Evolutionary conservation across 2,113 vertebrate species (phyloP).

Genomic region (Dicrurus megarhynchus): DNA sequence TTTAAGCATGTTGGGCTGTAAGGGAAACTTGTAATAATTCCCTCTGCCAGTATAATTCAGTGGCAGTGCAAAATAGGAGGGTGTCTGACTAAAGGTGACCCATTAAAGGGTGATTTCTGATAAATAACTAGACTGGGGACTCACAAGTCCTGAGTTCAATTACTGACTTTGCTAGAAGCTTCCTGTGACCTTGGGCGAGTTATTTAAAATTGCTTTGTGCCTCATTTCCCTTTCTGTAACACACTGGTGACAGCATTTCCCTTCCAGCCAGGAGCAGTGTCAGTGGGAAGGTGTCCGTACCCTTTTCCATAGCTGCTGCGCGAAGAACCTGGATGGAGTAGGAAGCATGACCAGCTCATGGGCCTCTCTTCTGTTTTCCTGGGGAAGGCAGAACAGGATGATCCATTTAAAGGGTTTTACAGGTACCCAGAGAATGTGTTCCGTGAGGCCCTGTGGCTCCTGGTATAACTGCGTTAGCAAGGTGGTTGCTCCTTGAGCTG

Average conservation of each 20-base stretch:
- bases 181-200: constrained; percentile 5
- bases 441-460: neutral
- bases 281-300: neutral
- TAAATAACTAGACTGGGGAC: neutral
- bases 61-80: neutral
- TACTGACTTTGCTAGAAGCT: neutral
- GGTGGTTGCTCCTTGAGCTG: neutral
- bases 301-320: neutral
- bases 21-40: neutral
- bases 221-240: constrained; percentile 30
- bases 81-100: neutral
- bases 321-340: neutral
- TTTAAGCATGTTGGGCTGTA: neutral
- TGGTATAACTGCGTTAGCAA: neutral
- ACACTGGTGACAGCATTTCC: neutral
- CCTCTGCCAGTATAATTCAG: neutral
- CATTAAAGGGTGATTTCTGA: neutral
- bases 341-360: neutral
- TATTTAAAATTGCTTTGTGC: constrained; percentile 3
- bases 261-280: neutral
- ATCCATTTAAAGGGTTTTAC: neutral
- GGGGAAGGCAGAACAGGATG: neutral
- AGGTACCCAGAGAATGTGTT: neutral
- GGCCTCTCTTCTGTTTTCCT: neutral
- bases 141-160: neutral